Evolutionary conservation across 2,797 vertebrate species (phyloP).

Genomic region (Neopelma chrysocephalum): DNA sequence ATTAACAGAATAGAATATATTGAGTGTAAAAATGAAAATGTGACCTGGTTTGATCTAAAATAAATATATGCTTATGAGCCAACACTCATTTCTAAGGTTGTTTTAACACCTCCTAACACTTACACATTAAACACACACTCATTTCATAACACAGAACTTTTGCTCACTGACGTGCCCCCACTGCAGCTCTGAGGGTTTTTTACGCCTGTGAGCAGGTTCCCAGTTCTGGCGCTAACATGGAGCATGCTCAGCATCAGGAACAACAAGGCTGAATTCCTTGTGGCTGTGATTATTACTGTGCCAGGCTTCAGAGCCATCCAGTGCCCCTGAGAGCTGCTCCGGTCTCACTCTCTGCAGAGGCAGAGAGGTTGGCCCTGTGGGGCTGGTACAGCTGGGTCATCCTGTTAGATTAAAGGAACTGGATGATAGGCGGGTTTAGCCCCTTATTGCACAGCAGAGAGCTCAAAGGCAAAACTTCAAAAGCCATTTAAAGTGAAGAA

Average conservation of each 20-base stretch:
- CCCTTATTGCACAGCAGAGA: not conserved
- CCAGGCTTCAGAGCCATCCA: not conserved
- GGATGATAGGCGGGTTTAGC: not conserved
- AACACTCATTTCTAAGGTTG: not conserved
- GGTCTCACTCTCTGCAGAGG: not conserved
- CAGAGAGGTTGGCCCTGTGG: rapidly evolving
- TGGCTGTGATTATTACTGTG: not conserved
- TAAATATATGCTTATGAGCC: not conserved
- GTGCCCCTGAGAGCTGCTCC: rapidly evolving
- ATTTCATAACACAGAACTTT: not conserved
- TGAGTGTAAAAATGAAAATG: not conserved
- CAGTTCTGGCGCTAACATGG: rapidly evolving
- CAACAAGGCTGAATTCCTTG: not conserved
- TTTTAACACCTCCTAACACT: not conserved
- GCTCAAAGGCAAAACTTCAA: not conserved
- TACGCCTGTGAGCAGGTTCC: not conserved
- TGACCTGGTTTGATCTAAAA: not conserved
- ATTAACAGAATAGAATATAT: not conserved
- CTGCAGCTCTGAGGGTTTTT: not conserved
- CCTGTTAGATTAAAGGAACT: not conserved
- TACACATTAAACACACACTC: not conserved
- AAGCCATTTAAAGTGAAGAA: not conserved
- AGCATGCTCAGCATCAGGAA: not conserved
- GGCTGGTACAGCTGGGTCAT: rapidly evolving
- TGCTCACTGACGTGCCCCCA: not conserved